Evolutionary conservation across 2,113 vertebrate genomes (phyloP), one percentile per base, ranked within the genome.

Genomic region (Phaethornis superciliosus): DNA sequence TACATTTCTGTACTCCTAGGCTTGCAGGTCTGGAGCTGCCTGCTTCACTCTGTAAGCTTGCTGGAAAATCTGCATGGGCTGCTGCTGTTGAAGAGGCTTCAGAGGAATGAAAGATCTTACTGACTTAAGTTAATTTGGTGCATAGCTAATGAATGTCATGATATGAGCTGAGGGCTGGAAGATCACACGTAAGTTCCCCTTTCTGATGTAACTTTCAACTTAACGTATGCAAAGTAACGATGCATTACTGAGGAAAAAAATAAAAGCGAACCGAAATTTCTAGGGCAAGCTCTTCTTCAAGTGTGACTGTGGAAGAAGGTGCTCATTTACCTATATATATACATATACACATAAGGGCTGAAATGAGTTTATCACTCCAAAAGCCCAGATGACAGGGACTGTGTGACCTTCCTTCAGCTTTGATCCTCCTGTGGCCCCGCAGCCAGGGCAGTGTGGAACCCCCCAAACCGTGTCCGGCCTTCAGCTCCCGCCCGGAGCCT

Each of bases 381-480:
- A 44, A 46, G 32, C 24, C 23, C 33, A 1, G 7, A 2, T 2
- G n/a, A 15, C 1, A 23, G 14, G 6, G 14, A 9, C 26, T 7
- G 18, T 10, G 60, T 0, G 7, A n/a, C 24, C 9, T 20, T 44
- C 27, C 24, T 40, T 17, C 52, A 33, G 27, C 59, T 28, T 4
- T 7, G 26, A 15, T 7, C 58, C 12, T 4, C 0, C 10, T 3
- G 69, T 2, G 3, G 65, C 47, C 20, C 18, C 1, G 2, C 1
- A 17, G 28, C 9, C 17, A 4, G 72, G 33, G 7, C 42, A 19
- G 1, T 0, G 22, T 0, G 42, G 33, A 12, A 7, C 55, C 46
- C 32, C 30, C 42, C n/a, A 2, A 1, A 71, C 9, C 0, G 9
- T 1, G 18, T 3, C 67, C 15, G 7, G 26, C 49, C 80, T 11